These are phyloP conservation scores for Chalcis sispes DNA, from an alignment of 2,888 invertebrate genomes.

Conservation along the genomic window DNA sequence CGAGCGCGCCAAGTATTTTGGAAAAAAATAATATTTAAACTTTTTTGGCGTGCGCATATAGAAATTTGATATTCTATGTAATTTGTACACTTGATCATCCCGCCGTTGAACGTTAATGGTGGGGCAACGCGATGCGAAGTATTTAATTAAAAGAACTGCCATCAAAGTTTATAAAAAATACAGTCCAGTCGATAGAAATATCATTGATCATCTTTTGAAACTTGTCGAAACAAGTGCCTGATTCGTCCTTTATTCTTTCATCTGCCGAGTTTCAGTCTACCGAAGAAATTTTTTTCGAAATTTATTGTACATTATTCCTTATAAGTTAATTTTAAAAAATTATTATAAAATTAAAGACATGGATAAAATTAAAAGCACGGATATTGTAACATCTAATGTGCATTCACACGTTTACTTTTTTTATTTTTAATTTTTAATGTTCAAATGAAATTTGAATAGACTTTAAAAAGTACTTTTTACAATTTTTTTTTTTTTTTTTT, in stretches of 20 bases:
- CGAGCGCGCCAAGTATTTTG: constrained; percentile 22
- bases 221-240: constrained; percentile 8
- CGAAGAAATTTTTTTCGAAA: constrained; percentile 4
- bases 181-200: constrained; percentile 1
- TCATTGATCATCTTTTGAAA: background rate
- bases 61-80: constrained; percentile 25
- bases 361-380: no score
- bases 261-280: constrained; percentile 48
- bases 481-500: no score
- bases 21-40: constrained; percentile 47
- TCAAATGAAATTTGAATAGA: no score
- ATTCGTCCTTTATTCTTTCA: constrained; percentile 36
- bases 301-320: background rate
- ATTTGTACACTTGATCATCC: constrained; percentile 57
- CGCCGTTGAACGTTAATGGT: background rate
- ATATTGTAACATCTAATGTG: no score
- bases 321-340: no score
- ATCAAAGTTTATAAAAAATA: background rate
- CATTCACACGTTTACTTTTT: no score
- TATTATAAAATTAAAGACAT: no score
- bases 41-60: constrained; percentile 1
- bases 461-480: no score
- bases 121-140: constrained; percentile 16
- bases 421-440: no score
- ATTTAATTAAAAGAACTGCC: background rate